A percentile compares a stretch with the other conserved stretches of the same genome.
These are phyloP conservation scores for Lasioglossum zephyrum DNA, from an alignment of 2,888 invertebrate species.

Conservation along the genomic window DNA sequence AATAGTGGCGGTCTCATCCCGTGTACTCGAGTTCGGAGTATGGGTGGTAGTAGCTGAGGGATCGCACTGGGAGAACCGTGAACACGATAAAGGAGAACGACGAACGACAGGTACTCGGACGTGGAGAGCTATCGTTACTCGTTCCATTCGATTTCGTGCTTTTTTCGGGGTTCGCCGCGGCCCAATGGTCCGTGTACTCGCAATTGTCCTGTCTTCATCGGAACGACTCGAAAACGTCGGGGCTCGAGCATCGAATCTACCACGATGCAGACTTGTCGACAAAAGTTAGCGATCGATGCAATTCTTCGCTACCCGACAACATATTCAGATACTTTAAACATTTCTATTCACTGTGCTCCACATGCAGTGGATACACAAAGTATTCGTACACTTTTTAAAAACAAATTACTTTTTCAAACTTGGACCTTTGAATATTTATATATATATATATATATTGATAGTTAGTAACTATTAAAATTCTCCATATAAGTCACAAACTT, in stretches of 20 bases:
- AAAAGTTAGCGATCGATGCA: background rate
- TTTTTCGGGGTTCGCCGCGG: conserved; percentile 9
- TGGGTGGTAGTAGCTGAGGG: background rate
- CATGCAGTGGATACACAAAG: no score
- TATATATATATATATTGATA: no score
- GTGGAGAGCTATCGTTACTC: conserved; percentile 62
- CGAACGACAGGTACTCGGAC: conserved; percentile 54
- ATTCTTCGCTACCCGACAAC: background rate
- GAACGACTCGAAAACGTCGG: background rate
- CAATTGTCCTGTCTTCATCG: conserved; percentile 1
- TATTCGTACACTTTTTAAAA: no score
- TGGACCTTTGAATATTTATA: no score
- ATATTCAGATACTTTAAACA: background rate
- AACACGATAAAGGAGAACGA: conserved; percentile 32
- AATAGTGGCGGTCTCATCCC: conserved; percentile 54
- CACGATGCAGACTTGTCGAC: background rate
- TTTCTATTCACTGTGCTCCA: background rate
- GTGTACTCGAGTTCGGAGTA: background rate
- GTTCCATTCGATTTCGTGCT: conserved; percentile 51
- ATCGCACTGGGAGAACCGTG: conserved; percentile 22
- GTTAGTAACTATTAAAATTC: no score
- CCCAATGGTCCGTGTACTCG: conserved; percentile 37
- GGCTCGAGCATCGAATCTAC: background rate
- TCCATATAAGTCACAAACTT: no score
- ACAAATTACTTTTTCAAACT: no score